phyloP scores from a whole-genome alignment of 2,888 invertebrate genomes.

The Germaria angustata region DNA sequence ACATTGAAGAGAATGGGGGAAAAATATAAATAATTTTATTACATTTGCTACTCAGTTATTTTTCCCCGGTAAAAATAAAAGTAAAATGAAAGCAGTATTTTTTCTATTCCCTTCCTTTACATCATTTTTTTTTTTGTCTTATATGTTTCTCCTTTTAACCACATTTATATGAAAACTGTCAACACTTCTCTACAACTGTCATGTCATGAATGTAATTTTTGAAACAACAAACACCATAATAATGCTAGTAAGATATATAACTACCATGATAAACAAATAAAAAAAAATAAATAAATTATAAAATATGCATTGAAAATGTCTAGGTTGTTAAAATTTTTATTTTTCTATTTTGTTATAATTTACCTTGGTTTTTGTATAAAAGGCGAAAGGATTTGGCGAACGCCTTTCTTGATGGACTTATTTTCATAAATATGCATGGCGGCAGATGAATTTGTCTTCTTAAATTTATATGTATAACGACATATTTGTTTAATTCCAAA shows the following conservation, averaged over 20 bases:
- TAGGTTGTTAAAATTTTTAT: slow-evolving; percentile 21
- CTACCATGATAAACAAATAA: background rate
- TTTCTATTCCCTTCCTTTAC: background rate
- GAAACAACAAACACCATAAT: slow-evolving; percentile 14
- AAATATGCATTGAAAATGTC: slow-evolving; percentile 52
- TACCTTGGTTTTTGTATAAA: background rate
- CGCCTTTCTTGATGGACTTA: no score
- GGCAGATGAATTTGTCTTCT: background rate
- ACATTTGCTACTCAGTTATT: slow-evolving; percentile 23
- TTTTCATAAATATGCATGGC: no score
- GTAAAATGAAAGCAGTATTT: slow-evolving; percentile 27
- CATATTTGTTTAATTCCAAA: no score
- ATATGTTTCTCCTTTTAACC: background rate
- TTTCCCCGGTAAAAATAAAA: background rate
- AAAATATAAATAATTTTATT: slow-evolving; percentile 27
- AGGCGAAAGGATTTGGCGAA: no score
- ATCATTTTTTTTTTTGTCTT: background rate
- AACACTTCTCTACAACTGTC: slow-evolving; percentile 62
- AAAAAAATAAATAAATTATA: slow-evolving; percentile 51
- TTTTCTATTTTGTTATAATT: background rate
- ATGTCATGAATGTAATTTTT: slow-evolving; percentile 59
- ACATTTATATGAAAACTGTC: slow-evolving; percentile 57
- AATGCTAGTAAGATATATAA: slow-evolving; percentile 29
- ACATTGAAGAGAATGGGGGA: background rate
- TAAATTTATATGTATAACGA: background rate